A percentile compares a stretch with the other conserved stretches of the same genome.
phyloP scores from a whole-genome alignment of 2,888 invertebrate genomes.

The Himalopsyche anomala region DNA sequence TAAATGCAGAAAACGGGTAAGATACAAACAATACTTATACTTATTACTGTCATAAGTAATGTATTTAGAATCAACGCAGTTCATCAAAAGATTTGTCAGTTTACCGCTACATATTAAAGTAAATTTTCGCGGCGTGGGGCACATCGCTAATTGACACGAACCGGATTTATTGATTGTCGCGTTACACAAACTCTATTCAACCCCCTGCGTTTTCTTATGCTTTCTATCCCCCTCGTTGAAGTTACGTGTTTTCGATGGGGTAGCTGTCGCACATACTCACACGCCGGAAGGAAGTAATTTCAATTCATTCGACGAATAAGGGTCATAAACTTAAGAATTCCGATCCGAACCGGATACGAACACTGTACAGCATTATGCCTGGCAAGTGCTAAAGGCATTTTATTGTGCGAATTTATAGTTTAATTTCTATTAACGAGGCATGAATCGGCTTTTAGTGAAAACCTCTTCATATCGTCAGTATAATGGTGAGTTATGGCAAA shows the following conservation, averaged over 20 bases:
- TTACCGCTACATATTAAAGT: constrained; percentile 9
- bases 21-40: too few relatives aligned
- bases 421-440: constrained; percentile 57
- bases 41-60: too few relatives aligned
- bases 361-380: constrained; percentile 41
- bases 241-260: constrained; percentile 52
- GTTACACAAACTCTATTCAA: constrained; percentile 50
- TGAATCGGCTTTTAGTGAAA: constrained; percentile 45
- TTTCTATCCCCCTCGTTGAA: constrained; percentile 36
- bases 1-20: too few relatives aligned
- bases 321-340: constrained; percentile 60
- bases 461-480: constrained; percentile 35
- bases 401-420: constrained; percentile 57
- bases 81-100: neutral
- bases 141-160: constrained; percentile 63
- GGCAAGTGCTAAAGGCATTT: constrained; percentile 48
- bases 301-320: constrained; percentile 60
- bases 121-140: constrained; percentile 58
- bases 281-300: constrained; percentile 55
- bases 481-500: constrained; percentile 26
- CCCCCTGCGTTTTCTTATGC: constrained; percentile 43
- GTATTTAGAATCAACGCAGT: neutral
- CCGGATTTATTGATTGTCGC: constrained; percentile 61
- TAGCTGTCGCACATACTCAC: constrained; percentile 45
- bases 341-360: constrained; percentile 53